phyloP scores from a whole-genome alignment of 2,113 vertebrate genomes.

The Sminthopsis crassicaudata region DNA sequence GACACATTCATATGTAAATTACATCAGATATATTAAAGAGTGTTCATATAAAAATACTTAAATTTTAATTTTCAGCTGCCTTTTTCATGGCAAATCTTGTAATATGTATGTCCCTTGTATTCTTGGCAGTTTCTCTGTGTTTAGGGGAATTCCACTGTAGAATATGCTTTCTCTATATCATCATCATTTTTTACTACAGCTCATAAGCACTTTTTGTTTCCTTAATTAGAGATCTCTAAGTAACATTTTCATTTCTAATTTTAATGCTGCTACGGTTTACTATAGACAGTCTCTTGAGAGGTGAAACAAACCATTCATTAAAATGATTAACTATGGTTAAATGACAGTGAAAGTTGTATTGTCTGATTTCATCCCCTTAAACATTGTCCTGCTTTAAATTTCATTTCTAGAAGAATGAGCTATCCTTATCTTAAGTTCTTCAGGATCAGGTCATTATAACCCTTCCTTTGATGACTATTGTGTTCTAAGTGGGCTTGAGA shows the following conservation, averaged over 20 bases:
- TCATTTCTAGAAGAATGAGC: background rate
- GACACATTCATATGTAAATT: background rate
- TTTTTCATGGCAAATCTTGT: constrained; percentile 30
- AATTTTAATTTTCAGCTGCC: background rate
- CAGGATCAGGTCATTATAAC: constrained; percentile 61
- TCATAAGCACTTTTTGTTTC: constrained; percentile 40
- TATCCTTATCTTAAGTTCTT: constrained; percentile 48
- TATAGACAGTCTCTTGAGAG: constrained; percentile 41
- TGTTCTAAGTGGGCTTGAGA: constrained; percentile 44
- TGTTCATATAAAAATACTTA: background rate
- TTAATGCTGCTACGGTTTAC: constrained; percentile 35
- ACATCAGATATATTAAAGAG: background rate
- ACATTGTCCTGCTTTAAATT: background rate
- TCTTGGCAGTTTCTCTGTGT: constrained; percentile 16
- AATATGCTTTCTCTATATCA: constrained; percentile 60
- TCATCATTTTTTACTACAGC: constrained; percentile 59
- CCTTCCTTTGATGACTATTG: constrained; percentile 41
- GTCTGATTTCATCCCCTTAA: constrained; percentile 42
- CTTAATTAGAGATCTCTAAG: constrained; percentile 48
- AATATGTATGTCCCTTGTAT: constrained; percentile 11
- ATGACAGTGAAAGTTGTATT: background rate
- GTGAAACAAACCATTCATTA: constrained; percentile 38
- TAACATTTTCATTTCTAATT: constrained; percentile 55
- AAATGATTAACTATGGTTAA: background rate
- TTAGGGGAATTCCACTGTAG: constrained; percentile 17